Conservation (phyloP, 2,113 vertebrate species). For the Petrocephalus zakoni region DNA sequence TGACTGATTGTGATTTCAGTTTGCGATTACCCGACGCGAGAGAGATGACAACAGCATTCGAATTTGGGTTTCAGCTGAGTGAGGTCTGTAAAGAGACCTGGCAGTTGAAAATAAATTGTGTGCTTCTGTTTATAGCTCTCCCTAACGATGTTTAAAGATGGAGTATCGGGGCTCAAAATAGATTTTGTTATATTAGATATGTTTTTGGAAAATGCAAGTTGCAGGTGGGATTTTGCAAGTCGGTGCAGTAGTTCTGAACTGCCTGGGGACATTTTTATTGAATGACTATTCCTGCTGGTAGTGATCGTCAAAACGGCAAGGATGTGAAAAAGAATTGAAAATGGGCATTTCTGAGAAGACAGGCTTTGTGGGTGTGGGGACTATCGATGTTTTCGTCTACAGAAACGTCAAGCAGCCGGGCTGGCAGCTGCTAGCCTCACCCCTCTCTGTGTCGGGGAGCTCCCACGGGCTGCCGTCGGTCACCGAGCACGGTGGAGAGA, state of each 20-base stretch:
- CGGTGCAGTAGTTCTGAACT: background rate
- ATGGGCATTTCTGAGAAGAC: background rate
- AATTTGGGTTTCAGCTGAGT: background rate
- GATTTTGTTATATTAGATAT: too few species aligned
- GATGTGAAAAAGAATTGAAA: background rate
- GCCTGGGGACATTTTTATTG: background rate
- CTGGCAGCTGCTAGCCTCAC: background rate
- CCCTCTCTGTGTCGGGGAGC: background rate
- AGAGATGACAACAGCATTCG: background rate
- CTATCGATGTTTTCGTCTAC: background rate
- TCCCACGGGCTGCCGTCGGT: background rate
- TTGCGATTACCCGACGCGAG: background rate
- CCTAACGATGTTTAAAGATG: background rate
- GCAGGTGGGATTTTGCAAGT: background rate
- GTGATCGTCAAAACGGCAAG: background rate
- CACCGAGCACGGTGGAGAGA: background rate
- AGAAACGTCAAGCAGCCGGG: background rate
- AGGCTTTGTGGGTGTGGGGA: background rate
- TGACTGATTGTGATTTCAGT: background rate
- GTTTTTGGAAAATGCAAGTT: background rate
- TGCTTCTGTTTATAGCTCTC: background rate
- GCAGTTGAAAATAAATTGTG: background rate
- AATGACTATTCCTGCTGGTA: background rate
- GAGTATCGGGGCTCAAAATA: background rate
- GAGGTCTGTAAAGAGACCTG: background rate